Base-by-base conservation (phyloP, 2,113 vertebrate species). In the Haemorhous mexicanus region DNA sequence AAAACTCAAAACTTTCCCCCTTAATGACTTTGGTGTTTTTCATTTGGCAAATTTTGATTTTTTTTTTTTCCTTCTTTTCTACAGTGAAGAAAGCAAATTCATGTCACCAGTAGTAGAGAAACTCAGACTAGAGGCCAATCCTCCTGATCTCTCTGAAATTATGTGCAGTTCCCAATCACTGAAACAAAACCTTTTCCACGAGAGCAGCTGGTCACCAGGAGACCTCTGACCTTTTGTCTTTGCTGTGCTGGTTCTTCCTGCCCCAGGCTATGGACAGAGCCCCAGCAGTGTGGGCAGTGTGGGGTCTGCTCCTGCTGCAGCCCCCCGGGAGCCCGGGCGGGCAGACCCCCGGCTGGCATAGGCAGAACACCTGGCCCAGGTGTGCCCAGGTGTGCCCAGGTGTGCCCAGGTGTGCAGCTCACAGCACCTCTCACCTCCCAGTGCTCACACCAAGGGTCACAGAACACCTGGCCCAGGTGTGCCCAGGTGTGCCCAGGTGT, bases 201-300 rank as follows among this genome's bases (percentile, higher is more conserved):
- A 13, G 10, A 63, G 41, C 16, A 37, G 49, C 24, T n/a, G 44
- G 28, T 21, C 50, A 37, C 24, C 26, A 8, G 56, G 35, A 79
- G 16, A 35, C 46, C 50, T 44, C 2, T 3, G 1, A 35, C 9
- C 8, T 18, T 55, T 24, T 21, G 16, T 43, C 18, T 61, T 75
- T 61, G 22, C 67, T 21, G 32, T 52, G 37, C 9, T 44, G 27
- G 53, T 33, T 39, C 27, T 44, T 77, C 62, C 47, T 46, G 55
- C 28, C 23, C 19, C 0, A 1, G 37, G 22, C 27, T 21, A 17
- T 6, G 13, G 62, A 24, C 9, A 13, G 43, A 0, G 4, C 26
- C 9, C 2, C 13, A 12, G 15, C 28, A 23, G 39, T 13, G n/a
- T 17, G 26, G 28, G 4, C 2, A 2, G 3, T 15, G 70, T 3